Base-by-base conservation (phyloP, 1,140 invertebrate genomes). In the Drosophila truncata region DNA sequence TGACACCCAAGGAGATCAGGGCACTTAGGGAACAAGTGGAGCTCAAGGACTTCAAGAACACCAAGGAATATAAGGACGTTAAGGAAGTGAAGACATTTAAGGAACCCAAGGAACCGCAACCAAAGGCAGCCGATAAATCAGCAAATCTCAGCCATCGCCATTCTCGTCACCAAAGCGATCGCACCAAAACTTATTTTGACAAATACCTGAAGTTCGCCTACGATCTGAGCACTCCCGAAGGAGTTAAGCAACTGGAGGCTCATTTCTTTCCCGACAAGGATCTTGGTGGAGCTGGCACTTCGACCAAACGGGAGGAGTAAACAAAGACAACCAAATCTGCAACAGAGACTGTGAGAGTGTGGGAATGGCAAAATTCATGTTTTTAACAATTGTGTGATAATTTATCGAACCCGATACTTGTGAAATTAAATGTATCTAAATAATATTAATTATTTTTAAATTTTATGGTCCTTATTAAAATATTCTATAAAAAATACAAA, bases 171-270 rank as follows among this genome's bases (percentile, higher is more conserved):
- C 69, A 70, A 14, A 62, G 33, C 29, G 71, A 60, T 8, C 67
- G 65, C 29, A 81, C 65, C 23, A 88, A 88, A 52, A 44, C 27
- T 6, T 88, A 78, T 23, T 88, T 88, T 29, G 84, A 88, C 62
- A 88, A 88, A 14, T 88, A 88, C 60, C 54, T 88, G 0, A 84
- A 90, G 47, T 90, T 84, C 10, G 84, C 84, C 29, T 88, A 64
- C 23, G 84, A 88, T 60, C 55, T 88, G 39, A 90, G 52, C 23
- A 90, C 73, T 27, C 85, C 84, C 7, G 73, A 73, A 2, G 84
- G 84, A n/a, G 73, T 88, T 0, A 63, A 66, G 4, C 52, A 88
- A 13, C 54, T 88, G 54, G 84, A 88, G 33, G 80, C 63, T 1
- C 84, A 88, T 14, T 88, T 88, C 55, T 88, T 88, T 63, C 82